These are phyloP conservation scores for Drosophila arawakana DNA, from an alignment of 1,140 invertebrate species.

Conservation along the genomic window DNA sequence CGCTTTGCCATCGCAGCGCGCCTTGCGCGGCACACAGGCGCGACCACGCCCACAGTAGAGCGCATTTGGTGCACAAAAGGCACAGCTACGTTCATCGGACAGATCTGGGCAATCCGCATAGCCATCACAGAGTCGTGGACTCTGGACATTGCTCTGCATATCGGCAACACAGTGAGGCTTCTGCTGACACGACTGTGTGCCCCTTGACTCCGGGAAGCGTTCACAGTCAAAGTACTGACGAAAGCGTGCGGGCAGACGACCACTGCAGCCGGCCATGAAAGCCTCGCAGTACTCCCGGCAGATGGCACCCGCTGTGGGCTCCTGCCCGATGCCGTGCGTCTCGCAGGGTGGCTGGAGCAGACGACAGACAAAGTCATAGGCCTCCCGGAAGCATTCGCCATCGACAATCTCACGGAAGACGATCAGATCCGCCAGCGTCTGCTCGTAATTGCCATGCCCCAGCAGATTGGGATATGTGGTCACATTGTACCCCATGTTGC, in stretches of 20 bases:
- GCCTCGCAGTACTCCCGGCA: conserved; percentile 94
- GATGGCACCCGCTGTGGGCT: conserved; percentile 85
- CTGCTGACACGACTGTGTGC: conserved; percentile 89
- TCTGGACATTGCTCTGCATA: conserved; percentile 89
- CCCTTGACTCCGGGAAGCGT: conserved; percentile 91
- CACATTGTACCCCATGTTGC: conserved; percentile 90
- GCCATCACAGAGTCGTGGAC: conserved; percentile 92
- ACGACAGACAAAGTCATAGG: conserved; percentile 94
- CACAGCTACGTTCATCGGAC: conserved; percentile 91
- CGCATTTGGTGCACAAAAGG: conserved; percentile 89
- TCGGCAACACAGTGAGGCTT: conserved; percentile 91
- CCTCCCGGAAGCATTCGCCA: conserved; percentile 93
- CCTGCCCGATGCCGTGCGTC: conserved; percentile 59
- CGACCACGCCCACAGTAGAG: conserved; percentile 92
- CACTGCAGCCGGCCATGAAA: conserved; percentile 93
- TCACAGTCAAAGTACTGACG: conserved; percentile 91
- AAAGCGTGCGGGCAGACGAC: conserved; percentile 89
- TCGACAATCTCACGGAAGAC: conserved; percentile 94
- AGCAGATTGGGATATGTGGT: conserved; percentile 94
- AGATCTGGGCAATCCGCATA: conserved; percentile 93
- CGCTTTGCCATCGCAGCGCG: conserved; percentile 91
- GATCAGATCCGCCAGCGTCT: conserved; percentile 91
- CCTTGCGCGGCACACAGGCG: conserved; percentile 89
- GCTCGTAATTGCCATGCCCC: conserved; percentile 87
- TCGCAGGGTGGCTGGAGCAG: conserved; percentile 92